Evolutionary conservation across 2,113 vertebrate species (phyloP), one percentile per base, ranked within the genome.

Genomic region (Gymnogyps californianus): DNA sequence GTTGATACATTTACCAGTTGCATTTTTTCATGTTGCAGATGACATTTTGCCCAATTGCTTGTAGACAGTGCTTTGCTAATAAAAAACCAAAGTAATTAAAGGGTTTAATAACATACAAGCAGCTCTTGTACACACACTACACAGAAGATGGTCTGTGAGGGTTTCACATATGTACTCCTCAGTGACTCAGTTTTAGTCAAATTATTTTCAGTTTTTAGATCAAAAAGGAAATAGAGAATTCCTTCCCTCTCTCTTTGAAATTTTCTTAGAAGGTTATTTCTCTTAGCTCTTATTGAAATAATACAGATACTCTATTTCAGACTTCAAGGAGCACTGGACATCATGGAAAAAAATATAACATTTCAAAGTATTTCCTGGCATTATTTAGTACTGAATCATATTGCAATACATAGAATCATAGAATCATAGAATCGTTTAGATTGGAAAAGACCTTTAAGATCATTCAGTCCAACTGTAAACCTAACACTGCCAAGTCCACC

Each of bases 191-290:
- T 66, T 92, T 85, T 85, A 93, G 66, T 72, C 32, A 79, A 83
- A 85, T 87, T 90, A 67, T 57, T 96, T 96, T 83, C 51, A 93
- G 75, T 42, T 65, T 95, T 83, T 55, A 91, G 75, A 93, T 89
- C 62, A 75, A 93, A 95, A 91, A 83, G 1, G 55, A 94, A 93
- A 44, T 21, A 54, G 14, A 92, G 25, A 83, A 71, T 92, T 59
- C 22, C 25, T 79, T 85, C 34, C 16, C 58, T 64, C 59, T 86
- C 10, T 2, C 67, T 93, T 75, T 89, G n/a, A 96, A 92, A 89
- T 95, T 16, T 85, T 95, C 71, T 95, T 78, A 76, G 57, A 94
- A 95, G 49, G 34, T 91, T 97, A 93, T 97, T 91, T 92, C 79
- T 88, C 38, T 89, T 82, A 96, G 36, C 54, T 96, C 32, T 46